Evolutionary conservation across 1,140 invertebrate genomes (phyloP).

Genomic region (Drosophila pectinifera): DNA sequence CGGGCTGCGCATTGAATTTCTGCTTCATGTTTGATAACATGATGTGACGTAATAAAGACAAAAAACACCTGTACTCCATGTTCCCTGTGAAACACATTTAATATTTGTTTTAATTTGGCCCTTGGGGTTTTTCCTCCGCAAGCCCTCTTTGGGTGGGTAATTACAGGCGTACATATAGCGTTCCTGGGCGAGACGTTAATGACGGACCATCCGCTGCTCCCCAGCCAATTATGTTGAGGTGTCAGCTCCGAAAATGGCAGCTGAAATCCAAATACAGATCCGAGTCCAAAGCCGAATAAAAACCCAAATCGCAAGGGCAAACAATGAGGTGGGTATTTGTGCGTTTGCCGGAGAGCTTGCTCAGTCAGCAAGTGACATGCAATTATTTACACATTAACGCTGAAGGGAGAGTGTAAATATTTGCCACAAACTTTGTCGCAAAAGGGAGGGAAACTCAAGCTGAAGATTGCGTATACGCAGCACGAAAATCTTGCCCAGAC

Average conservation of each 20-base stretch:
- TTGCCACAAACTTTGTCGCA: slow-evolving; percentile 48
- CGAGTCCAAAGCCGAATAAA: slow-evolving; percentile 21
- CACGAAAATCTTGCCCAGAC: slow-evolving; percentile 1
- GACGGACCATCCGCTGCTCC: slow-evolving; percentile 28
- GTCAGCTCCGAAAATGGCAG: slow-evolving; percentile 26
- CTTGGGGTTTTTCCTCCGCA: slow-evolving; percentile 5
- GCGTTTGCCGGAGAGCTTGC: slow-evolving; percentile 55
- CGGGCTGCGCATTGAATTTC: slow-evolving; percentile 21
- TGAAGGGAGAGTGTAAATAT: slow-evolving; percentile 56
- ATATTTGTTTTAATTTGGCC: slow-evolving; percentile 10
- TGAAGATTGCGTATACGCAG: slow-evolving; percentile 54
- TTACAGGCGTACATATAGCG: slow-evolving; percentile 13
- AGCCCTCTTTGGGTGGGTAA: slow-evolving; percentile 35
- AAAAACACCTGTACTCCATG: slow-evolving; percentile 3
- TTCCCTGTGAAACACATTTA: not conserved
- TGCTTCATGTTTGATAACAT: slow-evolving; percentile 28
- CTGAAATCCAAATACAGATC: slow-evolving; percentile 31
- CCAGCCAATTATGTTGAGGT: slow-evolving; percentile 43
- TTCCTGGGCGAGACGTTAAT: slow-evolving; percentile 60
- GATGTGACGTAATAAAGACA: slow-evolving; percentile 30
- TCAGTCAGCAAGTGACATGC: slow-evolving; percentile 67
- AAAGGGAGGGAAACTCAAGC: slow-evolving; percentile 21
- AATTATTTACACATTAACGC: slow-evolving; percentile 76
- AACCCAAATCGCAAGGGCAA: slow-evolving; percentile 43
- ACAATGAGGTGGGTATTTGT: slow-evolving; percentile 33